These are phyloP conservation scores for Yasuhikotakia modesta DNA, from an alignment of 2,797 vertebrate species.

Conservation along the genomic window DNA sequence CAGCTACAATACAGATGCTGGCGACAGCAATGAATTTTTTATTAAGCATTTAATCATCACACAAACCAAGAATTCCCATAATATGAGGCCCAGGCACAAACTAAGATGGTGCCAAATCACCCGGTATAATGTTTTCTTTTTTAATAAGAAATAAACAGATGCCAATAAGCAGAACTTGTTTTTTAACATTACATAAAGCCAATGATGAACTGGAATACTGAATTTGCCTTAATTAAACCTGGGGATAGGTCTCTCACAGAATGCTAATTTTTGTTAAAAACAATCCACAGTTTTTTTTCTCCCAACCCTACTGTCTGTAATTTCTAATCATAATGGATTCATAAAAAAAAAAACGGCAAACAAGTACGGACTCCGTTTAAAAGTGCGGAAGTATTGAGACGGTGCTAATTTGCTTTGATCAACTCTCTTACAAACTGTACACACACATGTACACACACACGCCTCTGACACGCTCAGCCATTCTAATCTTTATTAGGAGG, in stretches of 20 bases:
- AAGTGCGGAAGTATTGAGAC: slow-evolving; percentile 48
- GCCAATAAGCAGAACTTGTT: slow-evolving; percentile 77
- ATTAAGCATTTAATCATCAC: slow-evolving; percentile 86
- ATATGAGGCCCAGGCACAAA: slow-evolving; percentile 78
- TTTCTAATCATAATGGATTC: slow-evolving; percentile 69
- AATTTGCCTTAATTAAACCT: slow-evolving; percentile 82
- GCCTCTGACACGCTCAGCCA: not conserved
- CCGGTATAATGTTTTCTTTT: slow-evolving; percentile 79
- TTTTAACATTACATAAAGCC: slow-evolving; percentile 77
- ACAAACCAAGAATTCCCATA: slow-evolving; percentile 82
- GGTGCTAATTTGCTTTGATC: slow-evolving; percentile 39
- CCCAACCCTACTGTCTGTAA: slow-evolving; percentile 69
- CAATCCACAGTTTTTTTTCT: slow-evolving; percentile 66
- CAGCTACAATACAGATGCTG: slow-evolving; percentile 98
- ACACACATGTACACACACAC: not conserved
- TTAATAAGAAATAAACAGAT: slow-evolving; percentile 83
- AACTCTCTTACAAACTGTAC: slow-evolving; percentile 1
- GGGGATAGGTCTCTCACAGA: slow-evolving; percentile 73
- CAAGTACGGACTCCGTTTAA: slow-evolving; percentile 40
- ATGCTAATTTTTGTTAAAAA: slow-evolving; percentile 76
- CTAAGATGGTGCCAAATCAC: slow-evolving; percentile 78
- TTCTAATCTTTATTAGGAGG: slow-evolving; percentile 1
- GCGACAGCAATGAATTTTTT: slow-evolving; percentile 98
- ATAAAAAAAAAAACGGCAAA: slow-evolving; percentile 66
- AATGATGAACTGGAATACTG: slow-evolving; percentile 76